Percentiles rank a stretch among this genome's conserved stretches.
Conservation (phyloP, 2,113 vertebrate genomes). For the Phaetusa simplex region DNA sequence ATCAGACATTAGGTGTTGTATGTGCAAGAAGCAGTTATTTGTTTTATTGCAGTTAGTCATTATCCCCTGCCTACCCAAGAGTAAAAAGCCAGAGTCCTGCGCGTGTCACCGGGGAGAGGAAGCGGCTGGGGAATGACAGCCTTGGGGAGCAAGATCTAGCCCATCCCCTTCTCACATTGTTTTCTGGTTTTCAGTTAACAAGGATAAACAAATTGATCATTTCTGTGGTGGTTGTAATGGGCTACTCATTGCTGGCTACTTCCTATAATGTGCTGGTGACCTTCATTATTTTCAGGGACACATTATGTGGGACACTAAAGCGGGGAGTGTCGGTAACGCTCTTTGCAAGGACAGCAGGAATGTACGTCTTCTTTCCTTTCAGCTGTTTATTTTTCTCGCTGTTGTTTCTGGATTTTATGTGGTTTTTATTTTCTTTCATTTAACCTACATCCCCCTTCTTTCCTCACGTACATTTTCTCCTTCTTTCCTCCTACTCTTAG, state of each 20-base stretch:
- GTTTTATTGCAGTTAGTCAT: not conserved
- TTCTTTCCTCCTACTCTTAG: not conserved
- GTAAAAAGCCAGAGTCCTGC: not conserved
- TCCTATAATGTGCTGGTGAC: not conserved
- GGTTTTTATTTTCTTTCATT: not conserved
- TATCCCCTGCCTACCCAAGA: not conserved
- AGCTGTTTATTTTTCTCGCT: not conserved
- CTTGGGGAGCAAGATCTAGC: not conserved
- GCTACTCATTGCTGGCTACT: not conserved
- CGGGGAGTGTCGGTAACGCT: not conserved
- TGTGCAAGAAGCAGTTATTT: not conserved
- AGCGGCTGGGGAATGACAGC: not conserved
- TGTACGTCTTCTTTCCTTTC: not conserved
- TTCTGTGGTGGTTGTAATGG: not conserved
- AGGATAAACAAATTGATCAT: conserved; percentile 63
- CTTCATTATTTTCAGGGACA: conserved; percentile 31
- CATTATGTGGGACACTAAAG: not conserved
- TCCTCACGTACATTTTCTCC: not conserved
- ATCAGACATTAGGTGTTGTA: not conserved
- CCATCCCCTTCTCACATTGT: not conserved
- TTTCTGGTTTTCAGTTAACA: conserved; percentile 13
- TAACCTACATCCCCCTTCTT: not conserved
- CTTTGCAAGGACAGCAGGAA: not conserved
- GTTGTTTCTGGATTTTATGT: not conserved
- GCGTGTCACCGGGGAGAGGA: rapidly evolving